Evolutionary conservation across 2,113 vertebrate species (phyloP).

Genomic region (Centropus bengalensis): DNA sequence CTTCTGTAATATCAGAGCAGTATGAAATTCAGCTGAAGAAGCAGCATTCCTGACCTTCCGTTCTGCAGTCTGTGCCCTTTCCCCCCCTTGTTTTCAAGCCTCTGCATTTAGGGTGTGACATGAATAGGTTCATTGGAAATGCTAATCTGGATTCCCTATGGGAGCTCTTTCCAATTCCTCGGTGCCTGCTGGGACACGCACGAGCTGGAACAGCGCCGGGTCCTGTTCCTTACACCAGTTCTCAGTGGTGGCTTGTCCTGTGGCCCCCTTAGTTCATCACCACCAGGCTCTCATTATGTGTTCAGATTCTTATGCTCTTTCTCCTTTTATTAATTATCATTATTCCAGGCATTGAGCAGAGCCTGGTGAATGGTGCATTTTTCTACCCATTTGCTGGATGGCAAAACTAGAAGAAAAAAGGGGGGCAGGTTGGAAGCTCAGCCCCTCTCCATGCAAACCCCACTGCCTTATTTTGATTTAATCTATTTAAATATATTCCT

Average conservation of each 20-base stretch:
- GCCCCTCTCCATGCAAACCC: not conserved
- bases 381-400: not conserved
- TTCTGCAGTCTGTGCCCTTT: not conserved
- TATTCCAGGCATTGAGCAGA: not conserved
- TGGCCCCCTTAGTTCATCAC: not conserved
- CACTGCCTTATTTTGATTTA: constrained; percentile 46
- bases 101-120: rapidly evolving
- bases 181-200: rapidly evolving
- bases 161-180: not conserved
- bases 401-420: not conserved
- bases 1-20: not conserved
- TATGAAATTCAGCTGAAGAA: not conserved
- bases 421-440: not conserved
- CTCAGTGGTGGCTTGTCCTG: not conserved
- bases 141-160: not conserved
- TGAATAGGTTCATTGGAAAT: not conserved
- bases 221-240: not conserved
- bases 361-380: not conserved
- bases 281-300: not conserved
- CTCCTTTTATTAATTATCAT: not conserved
- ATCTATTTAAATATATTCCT: constrained; percentile 44
- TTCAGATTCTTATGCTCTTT: not conserved
- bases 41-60: not conserved
- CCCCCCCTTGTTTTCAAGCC: not conserved
- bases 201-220: not conserved